A percentile compares a stretch with the other conserved stretches of the same genome.
phyloP scores from a whole-genome alignment of 2,797 vertebrate genomes.

The Spinus olivaceus region DNA sequence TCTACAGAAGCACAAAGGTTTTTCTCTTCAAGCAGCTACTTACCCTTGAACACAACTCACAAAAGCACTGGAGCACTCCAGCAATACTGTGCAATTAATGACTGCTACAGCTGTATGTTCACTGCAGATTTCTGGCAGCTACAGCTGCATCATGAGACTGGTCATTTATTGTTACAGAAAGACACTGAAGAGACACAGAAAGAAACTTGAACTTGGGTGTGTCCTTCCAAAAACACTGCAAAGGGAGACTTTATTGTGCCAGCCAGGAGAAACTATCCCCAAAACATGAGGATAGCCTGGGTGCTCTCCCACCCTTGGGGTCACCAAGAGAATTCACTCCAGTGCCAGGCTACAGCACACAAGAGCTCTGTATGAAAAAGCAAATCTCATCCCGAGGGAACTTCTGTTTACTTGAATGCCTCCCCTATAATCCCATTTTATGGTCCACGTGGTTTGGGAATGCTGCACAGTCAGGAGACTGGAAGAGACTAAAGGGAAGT shows the following conservation, averaged over 20 bases:
- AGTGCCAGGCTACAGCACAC: background rate
- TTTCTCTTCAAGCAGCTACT: background rate
- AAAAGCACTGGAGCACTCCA: background rate
- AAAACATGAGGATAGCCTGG: background rate
- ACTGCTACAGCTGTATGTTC: background rate
- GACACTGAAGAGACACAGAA: background rate
- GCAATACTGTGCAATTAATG: background rate
- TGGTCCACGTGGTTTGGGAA: slow-evolving; percentile 3
- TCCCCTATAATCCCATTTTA: slow-evolving; percentile 38
- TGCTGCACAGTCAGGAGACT: background rate
- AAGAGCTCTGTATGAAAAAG: background rate
- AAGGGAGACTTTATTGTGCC: background rate
- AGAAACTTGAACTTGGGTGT: background rate
- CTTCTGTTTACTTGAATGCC: slow-evolving; percentile 17
- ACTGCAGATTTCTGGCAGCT: background rate
- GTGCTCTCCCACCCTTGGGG: background rate
- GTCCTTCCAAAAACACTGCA: background rate
- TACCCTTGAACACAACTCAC: background rate
- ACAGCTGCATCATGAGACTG: background rate
- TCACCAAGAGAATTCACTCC: background rate
- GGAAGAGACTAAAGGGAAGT: background rate
- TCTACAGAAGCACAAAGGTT: background rate
- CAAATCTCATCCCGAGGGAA: background rate
- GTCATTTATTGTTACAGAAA: background rate
- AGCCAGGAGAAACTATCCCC: background rate